phyloP scores from a whole-genome alignment of 2,113 vertebrate species.

The Sebastes fasciatus region DNA sequence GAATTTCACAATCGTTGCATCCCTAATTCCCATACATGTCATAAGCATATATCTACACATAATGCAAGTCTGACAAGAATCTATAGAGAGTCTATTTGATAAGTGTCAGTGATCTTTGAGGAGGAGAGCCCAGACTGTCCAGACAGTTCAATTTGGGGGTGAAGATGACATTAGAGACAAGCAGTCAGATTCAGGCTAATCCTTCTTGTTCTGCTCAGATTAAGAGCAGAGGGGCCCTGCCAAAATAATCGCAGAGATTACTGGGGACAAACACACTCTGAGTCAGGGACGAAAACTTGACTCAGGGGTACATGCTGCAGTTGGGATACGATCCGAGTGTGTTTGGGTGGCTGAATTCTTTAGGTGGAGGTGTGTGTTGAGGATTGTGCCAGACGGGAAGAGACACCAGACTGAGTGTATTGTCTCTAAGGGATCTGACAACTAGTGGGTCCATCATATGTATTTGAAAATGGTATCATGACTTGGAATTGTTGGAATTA shows the following conservation, averaged over 20 bases:
- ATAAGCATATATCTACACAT: not conserved
- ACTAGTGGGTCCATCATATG: not conserved
- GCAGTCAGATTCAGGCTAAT: slow-evolving; percentile 66
- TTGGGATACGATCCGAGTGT: not conserved
- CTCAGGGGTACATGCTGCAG: slow-evolving; percentile 5
- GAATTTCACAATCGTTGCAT: too few species aligned
- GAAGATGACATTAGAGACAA: slow-evolving; percentile 51
- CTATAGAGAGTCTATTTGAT: not conserved
- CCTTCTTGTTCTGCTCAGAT: slow-evolving; percentile 64
- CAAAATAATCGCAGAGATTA: slow-evolving; percentile 71
- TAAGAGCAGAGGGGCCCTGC: slow-evolving; percentile 49
- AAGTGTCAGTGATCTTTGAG: not conserved
- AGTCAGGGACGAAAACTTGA: slow-evolving; percentile 57
- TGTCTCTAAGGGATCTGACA: not conserved
- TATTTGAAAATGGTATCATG: slow-evolving; percentile 32
- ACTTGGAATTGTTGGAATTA: slow-evolving; percentile 32
- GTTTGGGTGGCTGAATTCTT: not conserved
- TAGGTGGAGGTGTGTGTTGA: not conserved
- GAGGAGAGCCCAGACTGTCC: slow-evolving; percentile 7
- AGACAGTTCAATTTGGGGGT: slow-evolving; percentile 40
- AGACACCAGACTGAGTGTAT: not conserved
- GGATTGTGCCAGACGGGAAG: slow-evolving; percentile 30
- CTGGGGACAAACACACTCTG: slow-evolving; percentile 22
- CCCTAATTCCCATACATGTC: too few species aligned
- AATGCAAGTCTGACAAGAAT: not conserved